phyloP scores from a whole-genome alignment of 2,888 invertebrate genomes.

The Scotopteryx bipunctaria region DNA sequence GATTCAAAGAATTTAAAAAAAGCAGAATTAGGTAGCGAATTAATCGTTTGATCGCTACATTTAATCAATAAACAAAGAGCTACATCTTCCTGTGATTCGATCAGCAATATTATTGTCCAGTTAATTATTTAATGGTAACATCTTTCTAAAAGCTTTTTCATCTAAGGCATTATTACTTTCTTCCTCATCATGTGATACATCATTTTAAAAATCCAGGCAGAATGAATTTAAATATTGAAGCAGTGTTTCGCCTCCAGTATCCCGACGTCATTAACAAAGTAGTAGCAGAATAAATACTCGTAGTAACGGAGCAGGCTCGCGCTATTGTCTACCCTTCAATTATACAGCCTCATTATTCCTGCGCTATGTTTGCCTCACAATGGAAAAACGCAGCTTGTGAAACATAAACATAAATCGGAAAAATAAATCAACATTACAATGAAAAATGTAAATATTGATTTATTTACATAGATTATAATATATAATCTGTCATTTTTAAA shows the following conservation, averaged over 20 bases:
- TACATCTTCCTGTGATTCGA: neutral
- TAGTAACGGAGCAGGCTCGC: constrained; percentile 14
- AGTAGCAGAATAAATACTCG: constrained; percentile 21
- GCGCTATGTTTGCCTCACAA: constrained; percentile 19
- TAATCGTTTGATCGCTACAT: neutral
- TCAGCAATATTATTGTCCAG: neutral
- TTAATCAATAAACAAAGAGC: neutral
- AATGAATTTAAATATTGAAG: constrained; percentile 11
- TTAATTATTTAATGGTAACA: too few species aligned
- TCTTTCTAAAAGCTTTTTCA: neutral
- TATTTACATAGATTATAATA: too few species aligned
- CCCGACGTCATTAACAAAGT: constrained; percentile 34
- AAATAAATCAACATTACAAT: too few species aligned
- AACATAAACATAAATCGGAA: neutral
- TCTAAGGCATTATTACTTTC: neutral
- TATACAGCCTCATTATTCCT: constrained; percentile 38
- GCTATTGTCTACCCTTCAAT: constrained; percentile 37
- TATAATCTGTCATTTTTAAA: too few species aligned
- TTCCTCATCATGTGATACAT: too few species aligned
- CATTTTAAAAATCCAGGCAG: neutral
- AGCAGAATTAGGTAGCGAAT: too few species aligned
- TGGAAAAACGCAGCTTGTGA: constrained; percentile 8
- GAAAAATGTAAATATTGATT: too few species aligned
- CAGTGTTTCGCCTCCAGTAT: constrained; percentile 2
- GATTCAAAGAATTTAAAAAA: too few species aligned